A percentile compares a stretch with the other conserved stretches of the same genome.
These are phyloP conservation scores for Ochlodes sylvanus DNA, from an alignment of 2,888 invertebrate species.

Conservation along the genomic window DNA sequence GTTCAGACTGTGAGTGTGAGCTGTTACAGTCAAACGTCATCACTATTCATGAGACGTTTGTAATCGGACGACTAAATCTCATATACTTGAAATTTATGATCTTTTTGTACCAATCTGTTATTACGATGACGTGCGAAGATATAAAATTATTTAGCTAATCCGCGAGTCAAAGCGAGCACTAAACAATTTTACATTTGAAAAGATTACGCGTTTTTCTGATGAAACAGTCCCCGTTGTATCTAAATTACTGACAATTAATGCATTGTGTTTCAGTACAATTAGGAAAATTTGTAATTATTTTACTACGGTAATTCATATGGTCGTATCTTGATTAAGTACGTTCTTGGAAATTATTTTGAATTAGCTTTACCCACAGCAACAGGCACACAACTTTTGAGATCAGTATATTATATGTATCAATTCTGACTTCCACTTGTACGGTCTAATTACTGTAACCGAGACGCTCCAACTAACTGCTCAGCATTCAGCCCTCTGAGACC, in stretches of 20 bases:
- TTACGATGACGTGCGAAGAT: slow-evolving; percentile 24
- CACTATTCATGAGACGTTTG: neutral
- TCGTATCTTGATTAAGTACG: no score
- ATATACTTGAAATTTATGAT: neutral
- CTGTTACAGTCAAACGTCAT: neutral
- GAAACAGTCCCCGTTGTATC: slow-evolving; percentile 13
- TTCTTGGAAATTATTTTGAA: no score
- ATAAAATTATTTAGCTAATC: slow-evolving; percentile 16
- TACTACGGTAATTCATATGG: neutral
- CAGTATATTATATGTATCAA: no score
- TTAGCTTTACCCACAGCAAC: no score
- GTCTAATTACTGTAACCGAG: no score
- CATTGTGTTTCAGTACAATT: slow-evolving; percentile 18
- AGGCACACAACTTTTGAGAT: no score
- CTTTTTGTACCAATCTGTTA: slow-evolving; percentile 9
- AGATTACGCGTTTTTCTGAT: slow-evolving; percentile 24
- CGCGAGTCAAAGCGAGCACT: neutral
- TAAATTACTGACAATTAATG: slow-evolving; percentile 21
- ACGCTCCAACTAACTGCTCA: no score
- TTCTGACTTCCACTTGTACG: no score
- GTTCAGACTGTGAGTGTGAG: no score
- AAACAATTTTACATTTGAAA: slow-evolving; percentile 18
- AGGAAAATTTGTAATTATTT: neutral
- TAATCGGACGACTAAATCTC: neutral
- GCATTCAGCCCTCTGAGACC: no score